Evolutionary conservation across 2,797 vertebrate species (phyloP), one percentile per base, ranked within the genome.

Genomic region (Hippocampus kuda): DNA sequence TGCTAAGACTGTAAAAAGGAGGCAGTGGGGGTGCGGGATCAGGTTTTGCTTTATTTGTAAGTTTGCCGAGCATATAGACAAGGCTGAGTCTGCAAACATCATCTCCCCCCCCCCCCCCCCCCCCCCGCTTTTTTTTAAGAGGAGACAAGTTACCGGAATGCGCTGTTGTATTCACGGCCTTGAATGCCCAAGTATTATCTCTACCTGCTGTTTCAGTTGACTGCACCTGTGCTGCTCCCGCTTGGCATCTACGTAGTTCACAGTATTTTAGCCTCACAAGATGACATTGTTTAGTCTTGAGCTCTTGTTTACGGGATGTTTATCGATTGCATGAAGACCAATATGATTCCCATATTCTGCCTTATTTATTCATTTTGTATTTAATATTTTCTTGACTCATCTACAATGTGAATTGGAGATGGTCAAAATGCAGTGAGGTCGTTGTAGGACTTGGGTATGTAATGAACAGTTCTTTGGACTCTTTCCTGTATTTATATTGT

Each of bases 251-350:
- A 86, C 79, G 81, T 80, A 79, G 78, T 53, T 77, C 42, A 75
- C 87, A 83, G 87, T 85, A 77, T 86, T 38, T 86, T 91, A 91
- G 91, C 91, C 91, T 93, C 92, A 91, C 76, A 74, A 74, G 72
- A 89, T 86, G 85, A 91, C 85, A 82, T 89, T 70, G 77, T 87
- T 88, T 91, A 91, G 89, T 91, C 89, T 91, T 90, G 88, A 86
- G 84, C 88, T 89, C 89, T 92, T 89, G 89, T 92, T 91, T 92
- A 91, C 91, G 88, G 84, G 82, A 85, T 80, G 87, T 88, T 85
- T 86, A 79, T 87, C 71, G 80, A 88, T 81, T 88, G 89, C 90
- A 91, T 91, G 89, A 88, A 79, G 80, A 84, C 85, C 75, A 79
- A 84, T 86, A 81, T 87, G 77, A 80, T 75, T 84, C 86, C 81